These are phyloP conservation scores for Pandemis corylana DNA, from an alignment of 2,888 invertebrate species.

Conservation along the genomic window DNA sequence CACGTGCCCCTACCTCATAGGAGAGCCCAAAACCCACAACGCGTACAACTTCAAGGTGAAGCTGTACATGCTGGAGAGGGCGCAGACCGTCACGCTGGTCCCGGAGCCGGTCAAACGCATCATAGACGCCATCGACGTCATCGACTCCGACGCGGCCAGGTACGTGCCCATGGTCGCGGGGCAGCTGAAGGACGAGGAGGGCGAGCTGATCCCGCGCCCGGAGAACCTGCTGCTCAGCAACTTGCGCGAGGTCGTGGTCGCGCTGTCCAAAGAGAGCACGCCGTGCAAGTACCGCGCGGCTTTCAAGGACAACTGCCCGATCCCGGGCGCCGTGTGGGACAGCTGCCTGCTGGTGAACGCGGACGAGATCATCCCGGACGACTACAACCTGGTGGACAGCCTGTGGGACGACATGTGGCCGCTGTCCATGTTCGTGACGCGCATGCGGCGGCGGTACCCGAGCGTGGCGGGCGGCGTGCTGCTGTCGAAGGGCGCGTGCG, in stretches of 20 bases:
- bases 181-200: neutral
- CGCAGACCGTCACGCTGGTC: neutral
- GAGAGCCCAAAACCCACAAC: neutral
- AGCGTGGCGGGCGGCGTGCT: neutral
- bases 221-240: neutral
- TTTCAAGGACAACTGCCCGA: neutral
- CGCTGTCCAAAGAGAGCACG: neutral
- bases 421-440: neutral
- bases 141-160: neutral
- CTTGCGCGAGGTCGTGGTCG: neutral
- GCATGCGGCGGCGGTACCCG: neutral
- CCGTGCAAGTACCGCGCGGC: neutral
- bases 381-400: neutral
- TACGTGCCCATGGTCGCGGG: conserved; percentile 1
- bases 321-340: conserved; percentile 1
- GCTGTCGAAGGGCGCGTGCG: neutral
- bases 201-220: neutral
- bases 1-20: neutral
- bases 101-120: neutral
- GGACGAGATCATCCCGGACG: neutral
- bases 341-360: neutral
- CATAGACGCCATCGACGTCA: neutral
- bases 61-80: neutral
- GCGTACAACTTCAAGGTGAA: conserved; percentile 4
- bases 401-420: conserved; percentile 4